phyloP scores from a whole-genome alignment of 2,113 vertebrate genomes.

The Formicarius rufipectus region DNA sequence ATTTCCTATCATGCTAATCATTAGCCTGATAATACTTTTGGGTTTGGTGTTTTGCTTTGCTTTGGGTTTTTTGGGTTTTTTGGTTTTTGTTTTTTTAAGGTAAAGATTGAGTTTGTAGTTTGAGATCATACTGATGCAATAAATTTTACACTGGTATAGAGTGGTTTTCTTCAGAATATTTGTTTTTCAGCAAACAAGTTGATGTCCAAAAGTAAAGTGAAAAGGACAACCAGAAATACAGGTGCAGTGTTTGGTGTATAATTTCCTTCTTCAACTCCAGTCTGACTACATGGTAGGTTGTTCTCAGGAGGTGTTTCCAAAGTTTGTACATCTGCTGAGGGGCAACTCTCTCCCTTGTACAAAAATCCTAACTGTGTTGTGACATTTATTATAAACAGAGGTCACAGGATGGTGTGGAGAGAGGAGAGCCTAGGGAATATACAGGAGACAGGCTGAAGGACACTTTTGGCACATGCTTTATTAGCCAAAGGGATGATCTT shows the following conservation, averaged over 20 bases:
- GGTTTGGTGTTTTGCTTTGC: background rate
- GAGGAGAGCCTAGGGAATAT: background rate
- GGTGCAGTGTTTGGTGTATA: fast-evolving
- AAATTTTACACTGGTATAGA: background rate
- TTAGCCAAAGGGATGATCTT: background rate
- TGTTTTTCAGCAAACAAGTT: background rate
- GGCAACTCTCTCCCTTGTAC: fast-evolving
- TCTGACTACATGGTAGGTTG: background rate
- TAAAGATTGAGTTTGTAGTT: background rate
- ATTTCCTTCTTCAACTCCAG: background rate
- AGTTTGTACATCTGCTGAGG: background rate
- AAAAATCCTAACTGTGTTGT: background rate
- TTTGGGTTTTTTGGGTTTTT: fast-evolving
- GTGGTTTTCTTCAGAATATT: background rate
- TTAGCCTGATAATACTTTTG: background rate
- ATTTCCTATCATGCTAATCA: background rate
- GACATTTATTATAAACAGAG: background rate
- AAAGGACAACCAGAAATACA: background rate
- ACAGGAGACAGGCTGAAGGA: background rate
- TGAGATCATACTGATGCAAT: background rate
- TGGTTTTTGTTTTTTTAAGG: background rate
- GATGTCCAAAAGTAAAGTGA: background rate
- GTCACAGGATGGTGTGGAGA: background rate
- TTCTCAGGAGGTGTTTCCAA: background rate
- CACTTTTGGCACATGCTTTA: background rate